These are phyloP conservation scores for Parauchenoglanis ngamensis DNA, from an alignment of 2,797 vertebrate genomes.

Conservation along the genomic window DNA sequence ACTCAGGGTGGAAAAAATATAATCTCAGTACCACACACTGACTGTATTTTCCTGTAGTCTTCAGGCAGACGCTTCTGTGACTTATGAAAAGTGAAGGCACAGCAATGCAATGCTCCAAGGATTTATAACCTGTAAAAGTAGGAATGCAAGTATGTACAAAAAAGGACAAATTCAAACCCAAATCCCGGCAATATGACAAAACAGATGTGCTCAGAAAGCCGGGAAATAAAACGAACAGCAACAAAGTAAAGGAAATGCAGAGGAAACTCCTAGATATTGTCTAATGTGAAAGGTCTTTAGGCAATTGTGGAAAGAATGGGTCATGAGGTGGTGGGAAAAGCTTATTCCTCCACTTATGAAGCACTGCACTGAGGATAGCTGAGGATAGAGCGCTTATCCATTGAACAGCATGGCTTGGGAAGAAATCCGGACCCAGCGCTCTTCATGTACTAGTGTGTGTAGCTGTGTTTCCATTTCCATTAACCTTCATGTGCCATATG, in stretches of 20 bases:
- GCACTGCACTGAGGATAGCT: not conserved
- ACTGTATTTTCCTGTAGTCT: not conserved
- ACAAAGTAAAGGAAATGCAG: no score
- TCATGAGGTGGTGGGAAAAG: not conserved
- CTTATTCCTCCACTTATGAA: not conserved
- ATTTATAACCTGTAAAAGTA: not conserved
- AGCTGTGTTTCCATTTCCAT: no score
- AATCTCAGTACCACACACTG: not conserved
- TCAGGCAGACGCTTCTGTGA: not conserved
- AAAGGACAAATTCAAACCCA: not conserved
- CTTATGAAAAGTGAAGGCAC: not conserved
- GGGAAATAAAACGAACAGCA: not conserved
- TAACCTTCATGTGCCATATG: no score
- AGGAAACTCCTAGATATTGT: not conserved
- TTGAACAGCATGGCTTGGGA: not conserved
- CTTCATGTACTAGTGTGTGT: not conserved
- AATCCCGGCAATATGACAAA: not conserved
- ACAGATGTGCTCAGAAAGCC: not conserved
- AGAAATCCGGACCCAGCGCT: not conserved
- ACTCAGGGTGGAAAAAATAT: not conserved
- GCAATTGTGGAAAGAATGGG: not conserved
- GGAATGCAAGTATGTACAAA: not conserved
- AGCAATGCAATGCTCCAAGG: not conserved
- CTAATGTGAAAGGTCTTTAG: not conserved
- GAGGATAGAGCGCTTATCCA: not conserved